Evolutionary conservation across 2,113 vertebrate genomes (phyloP), one percentile per base, ranked within the genome.

Genomic region (Eupsittula cactorum): DNA sequence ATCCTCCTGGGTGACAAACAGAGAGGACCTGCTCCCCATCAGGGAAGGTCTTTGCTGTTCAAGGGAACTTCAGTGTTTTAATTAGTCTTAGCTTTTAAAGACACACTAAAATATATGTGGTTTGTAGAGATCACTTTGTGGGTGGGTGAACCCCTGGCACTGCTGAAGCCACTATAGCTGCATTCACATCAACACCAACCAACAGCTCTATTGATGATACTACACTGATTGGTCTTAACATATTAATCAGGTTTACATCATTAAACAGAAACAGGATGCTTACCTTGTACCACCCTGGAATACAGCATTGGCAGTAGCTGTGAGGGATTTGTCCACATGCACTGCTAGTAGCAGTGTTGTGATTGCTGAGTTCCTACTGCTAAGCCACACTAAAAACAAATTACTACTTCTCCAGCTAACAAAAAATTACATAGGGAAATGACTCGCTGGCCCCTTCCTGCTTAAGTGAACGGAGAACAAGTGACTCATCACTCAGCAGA

Each of bases 401-500:
- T 60, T 42, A 91, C 71, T 75, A 84, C 82, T 79, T 74, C 53
- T 87, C 71, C 75, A 88, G 75, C 59, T 93, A 85, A 63, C 53
- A 93, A 88, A 96, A 89, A 85, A 80, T 29, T 69, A 86, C 90
- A 70, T 3, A 65, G 52, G 70, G 41, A 80, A 77, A 90, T 50
- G n/a, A 93, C 62, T 94, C 63, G 52, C 59, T 3, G 33, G 85
- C 91, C 59, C 6, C 74, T 93, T 68, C 77, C 69, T 33, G 10
- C 91, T 92, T 65, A 91, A 86, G 86, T 87, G 79, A 92, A 82
- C 1, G 3, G 84, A 71, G 85, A 96, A 67, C 16, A 1, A 97
- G 78, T 92, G 88, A 95, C 50, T 95, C 94, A 96, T 63, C 82
- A 63, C 60, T 91, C 77, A 84, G 91, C 76, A 94, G 68, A 91